A percentile compares a stretch with the other conserved stretches of the same genome.
These are phyloP conservation scores for Gorsachius goisagi DNA, from an alignment of 2,113 vertebrate species.

Conservation along the genomic window DNA sequence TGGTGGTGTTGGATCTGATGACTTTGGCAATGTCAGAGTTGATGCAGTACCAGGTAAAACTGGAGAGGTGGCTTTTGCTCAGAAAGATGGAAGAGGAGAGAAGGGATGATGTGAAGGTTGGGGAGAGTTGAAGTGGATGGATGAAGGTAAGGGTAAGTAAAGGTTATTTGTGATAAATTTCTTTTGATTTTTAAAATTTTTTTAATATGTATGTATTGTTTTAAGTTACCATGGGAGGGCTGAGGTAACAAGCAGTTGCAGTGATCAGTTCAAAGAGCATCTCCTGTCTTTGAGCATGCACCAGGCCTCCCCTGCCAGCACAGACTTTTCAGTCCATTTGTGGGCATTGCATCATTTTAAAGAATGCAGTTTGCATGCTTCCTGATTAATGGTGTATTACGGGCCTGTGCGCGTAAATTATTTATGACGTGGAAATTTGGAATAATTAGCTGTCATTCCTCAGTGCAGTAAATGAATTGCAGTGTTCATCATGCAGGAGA, in stretches of 20 bases:
- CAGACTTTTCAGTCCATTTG: not conserved
- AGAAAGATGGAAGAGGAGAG: not conserved
- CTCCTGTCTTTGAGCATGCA: not conserved
- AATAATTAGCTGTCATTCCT: slow-evolving; percentile 83
- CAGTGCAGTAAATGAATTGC: slow-evolving; percentile 76
- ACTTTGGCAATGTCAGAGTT: not conserved
- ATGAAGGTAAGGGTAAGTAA: not conserved
- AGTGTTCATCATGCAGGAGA: slow-evolving; percentile 69
- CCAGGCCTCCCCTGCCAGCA: not conserved
- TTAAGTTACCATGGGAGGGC: not conserved
- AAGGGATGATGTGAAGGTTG: not conserved
- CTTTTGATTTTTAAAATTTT: not conserved
- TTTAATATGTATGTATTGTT: not conserved
- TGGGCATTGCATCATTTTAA: not conserved
- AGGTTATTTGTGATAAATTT: not conserved
- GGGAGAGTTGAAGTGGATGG: not conserved
- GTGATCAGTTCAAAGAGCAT: not conserved
- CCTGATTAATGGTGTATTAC: slow-evolving; percentile 36
- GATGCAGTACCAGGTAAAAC: not conserved
- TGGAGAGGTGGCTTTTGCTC: not conserved
- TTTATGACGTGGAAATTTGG: slow-evolving; percentile 69
- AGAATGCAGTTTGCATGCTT: not conserved
- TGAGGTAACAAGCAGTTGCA: not conserved
- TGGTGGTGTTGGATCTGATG: not conserved
- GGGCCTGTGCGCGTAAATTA: slow-evolving; percentile 48